A percentile compares a stretch with the other conserved stretches of the same genome.
Conservation (phyloP, 2,888 invertebrate species). For the Holacanthella duospinosa region DNA sequence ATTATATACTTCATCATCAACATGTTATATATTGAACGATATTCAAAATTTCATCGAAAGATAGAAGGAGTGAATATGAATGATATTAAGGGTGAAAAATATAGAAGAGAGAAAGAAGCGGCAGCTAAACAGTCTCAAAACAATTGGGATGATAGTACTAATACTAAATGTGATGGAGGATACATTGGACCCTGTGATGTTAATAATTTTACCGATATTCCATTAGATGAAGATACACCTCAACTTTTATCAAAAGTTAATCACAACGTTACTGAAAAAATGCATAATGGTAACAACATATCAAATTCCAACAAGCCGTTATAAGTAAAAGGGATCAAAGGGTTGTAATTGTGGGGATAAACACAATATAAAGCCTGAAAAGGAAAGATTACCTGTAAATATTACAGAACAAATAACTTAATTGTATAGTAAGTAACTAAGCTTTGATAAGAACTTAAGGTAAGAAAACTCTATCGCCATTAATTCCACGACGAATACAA, state of each 20-base stretch:
- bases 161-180: slow-evolving; percentile 14
- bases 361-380: too few species aligned
- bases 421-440: too few species aligned
- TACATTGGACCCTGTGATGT: slow-evolving; percentile 19
- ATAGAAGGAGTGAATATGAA: slow-evolving; percentile 22
- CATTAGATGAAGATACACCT: slow-evolving; percentile 27
- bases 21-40: slow-evolving; percentile 52
- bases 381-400: too few species aligned
- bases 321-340: background rate
- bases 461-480: too few species aligned
- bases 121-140: background rate
- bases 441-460: too few species aligned
- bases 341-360: background rate
- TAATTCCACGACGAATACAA: background rate
- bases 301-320: too few species aligned
- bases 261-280: background rate
- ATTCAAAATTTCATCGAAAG: slow-evolving; percentile 39
- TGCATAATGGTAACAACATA: background rate
- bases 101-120: background rate
- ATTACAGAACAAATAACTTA: too few species aligned
- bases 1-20: slow-evolving; percentile 60
- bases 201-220: slow-evolving; percentile 31
- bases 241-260: background rate
- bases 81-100: slow-evolving; percentile 13
- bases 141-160: background rate